Evolutionary conservation across 2,113 vertebrate genomes (phyloP).

Genomic region (Lethenteron camtschaticum): DNA sequence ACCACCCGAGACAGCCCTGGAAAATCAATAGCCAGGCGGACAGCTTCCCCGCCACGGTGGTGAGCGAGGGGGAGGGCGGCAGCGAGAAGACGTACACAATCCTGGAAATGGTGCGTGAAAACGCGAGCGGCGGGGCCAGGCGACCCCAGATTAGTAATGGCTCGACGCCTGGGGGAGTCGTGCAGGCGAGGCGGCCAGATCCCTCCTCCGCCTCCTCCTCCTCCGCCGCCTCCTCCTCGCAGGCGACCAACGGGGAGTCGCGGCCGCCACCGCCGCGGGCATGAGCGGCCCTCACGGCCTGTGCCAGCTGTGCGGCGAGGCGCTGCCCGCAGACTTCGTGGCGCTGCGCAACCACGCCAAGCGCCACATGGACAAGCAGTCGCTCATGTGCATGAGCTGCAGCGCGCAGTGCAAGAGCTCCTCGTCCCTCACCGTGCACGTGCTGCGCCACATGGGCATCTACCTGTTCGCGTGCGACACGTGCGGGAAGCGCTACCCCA

Average conservation of each 20-base stretch:
- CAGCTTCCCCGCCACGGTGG: constrained; percentile 1
- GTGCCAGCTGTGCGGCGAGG: constrained; percentile 5
- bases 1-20: not conserved
- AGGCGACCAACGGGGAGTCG: constrained; percentile 6
- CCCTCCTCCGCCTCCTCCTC: too few species aligned
- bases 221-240: not conserved
- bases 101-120: constrained; percentile 5
- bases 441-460: constrained; percentile 4
- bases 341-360: constrained; percentile 3
- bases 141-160: not conserved
- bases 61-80: constrained; percentile 1
- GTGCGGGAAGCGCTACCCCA: constrained; percentile 3
- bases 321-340: constrained; percentile 3
- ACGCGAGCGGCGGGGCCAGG: not conserved
- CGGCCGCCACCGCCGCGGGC: not conserved
- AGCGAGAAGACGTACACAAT: constrained; percentile 4
- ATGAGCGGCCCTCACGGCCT: constrained; percentile 2
- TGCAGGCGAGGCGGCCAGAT: not conserved
- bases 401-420: constrained; percentile 3
- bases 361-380: constrained; percentile 5
- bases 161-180: not conserved
- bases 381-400: not conserved
- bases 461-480: constrained; percentile 5
- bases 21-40: constrained; percentile 2
- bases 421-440: constrained; percentile 4